A percentile compares a stretch with the other conserved stretches of the same genome.
phyloP scores from a whole-genome alignment of 2,113 vertebrate genomes.

The Beaufortia kweichowensis region DNA sequence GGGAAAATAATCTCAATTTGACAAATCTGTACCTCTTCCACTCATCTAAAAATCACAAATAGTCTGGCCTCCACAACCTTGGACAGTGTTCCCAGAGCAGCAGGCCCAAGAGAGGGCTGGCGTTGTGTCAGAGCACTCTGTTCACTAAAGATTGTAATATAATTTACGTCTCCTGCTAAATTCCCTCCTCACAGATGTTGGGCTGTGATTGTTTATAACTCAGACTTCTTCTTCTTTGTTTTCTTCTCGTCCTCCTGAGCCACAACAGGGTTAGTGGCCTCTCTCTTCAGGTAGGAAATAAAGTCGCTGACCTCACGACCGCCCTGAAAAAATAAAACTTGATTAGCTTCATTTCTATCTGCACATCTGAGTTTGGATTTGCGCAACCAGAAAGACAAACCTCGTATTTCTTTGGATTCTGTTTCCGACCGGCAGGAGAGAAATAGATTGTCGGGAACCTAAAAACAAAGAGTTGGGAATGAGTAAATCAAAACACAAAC shows the following conservation, averaged over 20 bases:
- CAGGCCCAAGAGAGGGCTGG: constrained; percentile 61
- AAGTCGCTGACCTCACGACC: constrained; percentile 95
- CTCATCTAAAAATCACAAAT: constrained; percentile 58
- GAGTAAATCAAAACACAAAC: background rate
- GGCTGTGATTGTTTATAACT: constrained; percentile 69
- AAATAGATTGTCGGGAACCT: constrained; percentile 98
- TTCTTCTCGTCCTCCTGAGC: constrained; percentile 89
- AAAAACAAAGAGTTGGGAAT: constrained; percentile 37
- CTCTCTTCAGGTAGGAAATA: constrained; percentile 89
- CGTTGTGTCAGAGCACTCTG: constrained; percentile 69
- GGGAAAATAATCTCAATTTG: constrained; percentile 62
- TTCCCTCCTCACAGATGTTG: constrained; percentile 48
- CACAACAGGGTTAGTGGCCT: constrained; percentile 83
- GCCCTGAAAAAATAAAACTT: constrained; percentile 74
- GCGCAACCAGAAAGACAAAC: constrained; percentile 62
- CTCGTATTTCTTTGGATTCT: constrained; percentile 95
- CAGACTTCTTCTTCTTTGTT: constrained; percentile 75
- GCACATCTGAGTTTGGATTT: background rate
- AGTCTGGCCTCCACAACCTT: constrained; percentile 65
- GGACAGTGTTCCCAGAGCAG: constrained; percentile 67
- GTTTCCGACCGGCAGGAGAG: constrained; percentile 88
- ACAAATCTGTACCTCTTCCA: constrained; percentile 64
- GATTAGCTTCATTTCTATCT: constrained; percentile 9
- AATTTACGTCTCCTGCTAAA: constrained; percentile 69
- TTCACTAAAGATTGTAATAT: constrained; percentile 73